phyloP scores from a whole-genome alignment of 2,888 invertebrate species.

The Chalcis sispes region DNA sequence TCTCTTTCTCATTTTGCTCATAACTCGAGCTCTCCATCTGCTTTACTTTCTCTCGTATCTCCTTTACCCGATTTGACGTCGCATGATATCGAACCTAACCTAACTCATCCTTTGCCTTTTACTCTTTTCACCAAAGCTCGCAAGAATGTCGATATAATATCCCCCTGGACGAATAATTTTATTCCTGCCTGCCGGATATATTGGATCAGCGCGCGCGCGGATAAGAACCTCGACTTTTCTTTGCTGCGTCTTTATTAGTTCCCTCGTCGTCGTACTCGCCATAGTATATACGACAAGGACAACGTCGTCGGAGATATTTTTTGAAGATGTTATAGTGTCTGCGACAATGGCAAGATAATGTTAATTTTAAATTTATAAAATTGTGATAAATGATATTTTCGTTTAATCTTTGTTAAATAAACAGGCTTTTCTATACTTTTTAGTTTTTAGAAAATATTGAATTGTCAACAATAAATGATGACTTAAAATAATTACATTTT shows the following conservation, averaged over 20 bases:
- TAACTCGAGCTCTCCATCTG: too few species aligned
- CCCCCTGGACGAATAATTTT: slow-evolving; percentile 69
- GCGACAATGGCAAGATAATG: neutral
- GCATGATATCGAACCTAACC: too few species aligned
- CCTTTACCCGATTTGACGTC: slow-evolving; percentile 45
- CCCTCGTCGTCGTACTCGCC: too few species aligned
- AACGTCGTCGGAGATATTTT: slow-evolving; percentile 10
- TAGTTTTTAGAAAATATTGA: too few species aligned
- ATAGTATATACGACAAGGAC: too few species aligned
- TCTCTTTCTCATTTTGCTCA: neutral
- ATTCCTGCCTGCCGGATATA: slow-evolving; percentile 61
- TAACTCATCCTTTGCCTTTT: slow-evolving; percentile 30
- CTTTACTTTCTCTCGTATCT: neutral
- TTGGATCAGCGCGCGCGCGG: slow-evolving; percentile 37
- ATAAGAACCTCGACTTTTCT: slow-evolving; percentile 24
- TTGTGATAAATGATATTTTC: too few species aligned
- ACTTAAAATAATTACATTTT: too few species aligned
- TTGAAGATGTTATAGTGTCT: neutral
- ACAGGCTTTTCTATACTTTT: too few species aligned
- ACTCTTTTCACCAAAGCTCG: neutral
- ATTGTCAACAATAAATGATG: too few species aligned
- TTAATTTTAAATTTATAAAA: neutral
- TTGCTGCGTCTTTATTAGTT: slow-evolving; percentile 36
- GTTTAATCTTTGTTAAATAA: too few species aligned
- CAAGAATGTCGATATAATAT: slow-evolving; percentile 63